A percentile compares a stretch with the other conserved stretches of the same genome.
These are phyloP conservation scores for Sinhomidia bicolor DNA, from an alignment of 2,888 invertebrate genomes.

Conservation along the genomic window DNA sequence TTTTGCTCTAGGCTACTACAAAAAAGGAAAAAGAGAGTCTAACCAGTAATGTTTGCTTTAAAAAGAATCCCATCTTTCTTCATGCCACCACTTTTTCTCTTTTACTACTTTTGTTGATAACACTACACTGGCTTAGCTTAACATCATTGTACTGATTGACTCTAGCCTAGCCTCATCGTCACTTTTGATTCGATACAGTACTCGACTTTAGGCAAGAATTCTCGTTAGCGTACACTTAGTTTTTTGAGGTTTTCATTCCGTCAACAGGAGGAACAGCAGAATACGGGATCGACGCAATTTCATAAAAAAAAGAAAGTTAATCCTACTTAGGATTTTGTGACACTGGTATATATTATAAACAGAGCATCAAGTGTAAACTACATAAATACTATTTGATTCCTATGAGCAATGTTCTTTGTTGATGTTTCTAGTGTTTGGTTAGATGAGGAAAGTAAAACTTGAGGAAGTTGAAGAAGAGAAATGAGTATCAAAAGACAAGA, in stretches of 20 bases:
- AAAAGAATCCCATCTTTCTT: no score
- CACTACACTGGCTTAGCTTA: neutral
- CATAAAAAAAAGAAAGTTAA: slow-evolving; percentile 15
- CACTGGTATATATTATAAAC: neutral
- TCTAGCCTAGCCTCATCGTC: neutral
- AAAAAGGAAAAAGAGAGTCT: no score
- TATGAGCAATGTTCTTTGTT: neutral
- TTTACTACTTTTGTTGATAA: no score
- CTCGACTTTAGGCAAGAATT: slow-evolving; percentile 8
- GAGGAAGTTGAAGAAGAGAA: neutral
- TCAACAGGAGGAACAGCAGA: neutral
- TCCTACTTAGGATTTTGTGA: neutral
- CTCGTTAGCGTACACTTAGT: neutral
- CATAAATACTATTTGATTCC: slow-evolving; percentile 1
- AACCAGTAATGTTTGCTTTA: no score
- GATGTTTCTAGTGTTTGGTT: neutral
- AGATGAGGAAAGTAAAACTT: no score
- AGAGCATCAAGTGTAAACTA: neutral
- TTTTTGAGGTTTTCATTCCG: neutral
- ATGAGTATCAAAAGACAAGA: neutral
- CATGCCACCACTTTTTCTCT: neutral
- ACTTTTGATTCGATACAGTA: neutral
- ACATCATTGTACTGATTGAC: slow-evolving; percentile 11
- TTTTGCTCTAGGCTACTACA: no score
- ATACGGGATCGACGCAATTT: neutral